phyloP scores from a whole-genome alignment of 2,797 vertebrate species.

The Sphenodon punctatus region DNA sequence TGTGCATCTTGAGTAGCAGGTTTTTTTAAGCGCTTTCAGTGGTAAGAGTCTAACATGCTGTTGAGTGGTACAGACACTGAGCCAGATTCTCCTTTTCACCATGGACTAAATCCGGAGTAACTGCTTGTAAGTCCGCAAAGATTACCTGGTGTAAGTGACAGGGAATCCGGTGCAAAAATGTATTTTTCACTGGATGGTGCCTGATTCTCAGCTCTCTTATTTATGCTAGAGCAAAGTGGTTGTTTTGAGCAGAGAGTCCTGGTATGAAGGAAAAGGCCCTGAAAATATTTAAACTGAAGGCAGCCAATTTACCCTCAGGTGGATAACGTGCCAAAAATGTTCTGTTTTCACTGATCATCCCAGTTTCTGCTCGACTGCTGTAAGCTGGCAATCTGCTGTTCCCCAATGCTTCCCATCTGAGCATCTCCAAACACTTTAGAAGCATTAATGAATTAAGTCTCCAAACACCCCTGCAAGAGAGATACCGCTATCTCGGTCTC shows the following conservation, averaged over 20 bases:
- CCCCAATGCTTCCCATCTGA: slow-evolving; percentile 49
- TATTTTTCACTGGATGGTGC: neutral
- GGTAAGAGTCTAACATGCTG: neutral
- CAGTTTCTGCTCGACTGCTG: slow-evolving; percentile 31
- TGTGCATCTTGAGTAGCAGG: neutral
- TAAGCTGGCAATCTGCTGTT: slow-evolving; percentile 45
- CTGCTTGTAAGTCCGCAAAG: neutral
- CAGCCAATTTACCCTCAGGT: neutral
- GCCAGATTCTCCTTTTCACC: neutral
- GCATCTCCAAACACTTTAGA: slow-evolving; percentile 58
- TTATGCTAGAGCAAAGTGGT: neutral
- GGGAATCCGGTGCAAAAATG: neutral
- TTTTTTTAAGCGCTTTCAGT: neutral
- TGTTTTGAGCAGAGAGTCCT: too few relatives aligned
- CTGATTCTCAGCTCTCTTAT: accelerated
- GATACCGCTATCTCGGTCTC: slow-evolving; percentile 47
- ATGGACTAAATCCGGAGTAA: accelerated
- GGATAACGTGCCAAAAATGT: neutral
- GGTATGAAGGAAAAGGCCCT: neutral
- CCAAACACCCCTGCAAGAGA: slow-evolving; percentile 53
- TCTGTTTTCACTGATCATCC: neutral
- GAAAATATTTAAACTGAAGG: neutral
- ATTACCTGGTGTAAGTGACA: neutral
- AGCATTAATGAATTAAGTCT: slow-evolving; percentile 63
- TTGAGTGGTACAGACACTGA: neutral